These are phyloP conservation scores for Luperina nickerlii DNA, from an alignment of 2,888 invertebrate species.

Conservation along the genomic window DNA sequence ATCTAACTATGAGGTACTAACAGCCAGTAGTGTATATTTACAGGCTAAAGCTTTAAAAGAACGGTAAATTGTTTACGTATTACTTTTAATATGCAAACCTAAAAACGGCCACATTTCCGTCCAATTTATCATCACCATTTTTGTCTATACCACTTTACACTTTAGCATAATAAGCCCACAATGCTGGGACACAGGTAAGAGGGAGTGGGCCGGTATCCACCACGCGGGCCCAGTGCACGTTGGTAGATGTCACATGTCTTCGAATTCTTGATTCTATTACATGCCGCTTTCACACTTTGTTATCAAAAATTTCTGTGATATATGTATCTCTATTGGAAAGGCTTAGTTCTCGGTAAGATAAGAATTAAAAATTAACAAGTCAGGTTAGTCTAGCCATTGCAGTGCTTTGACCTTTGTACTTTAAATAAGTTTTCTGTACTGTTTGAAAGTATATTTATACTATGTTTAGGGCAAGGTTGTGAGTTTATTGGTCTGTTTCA, in stretches of 20 bases:
- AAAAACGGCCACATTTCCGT: neutral
- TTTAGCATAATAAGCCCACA: neutral
- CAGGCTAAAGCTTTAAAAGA: constrained; percentile 15
- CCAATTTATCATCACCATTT: neutral
- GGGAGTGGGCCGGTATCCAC: neutral
- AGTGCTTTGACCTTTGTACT: constrained; percentile 67
- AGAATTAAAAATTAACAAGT: constrained; percentile 73
- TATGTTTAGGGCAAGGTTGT: neutral
- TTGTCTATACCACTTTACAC: constrained; percentile 1
- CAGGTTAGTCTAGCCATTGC: constrained; percentile 69
- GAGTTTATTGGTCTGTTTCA: constrained; percentile 11
- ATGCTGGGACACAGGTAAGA: neutral
- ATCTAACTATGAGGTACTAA: constrained; percentile 29
- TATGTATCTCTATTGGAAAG: neutral
- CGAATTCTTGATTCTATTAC: neutral
- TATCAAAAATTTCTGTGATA: neutral
- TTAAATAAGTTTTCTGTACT: constrained; percentile 35
- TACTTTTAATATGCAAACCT: constrained; percentile 23
- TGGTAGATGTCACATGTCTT: neutral
- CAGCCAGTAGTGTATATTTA: constrained; percentile 32
- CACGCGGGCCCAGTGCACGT: neutral
- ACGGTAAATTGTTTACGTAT: constrained; percentile 44
- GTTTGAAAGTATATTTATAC: constrained; percentile 9
- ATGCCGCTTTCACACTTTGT: neutral
- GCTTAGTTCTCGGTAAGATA: constrained; percentile 20